Evolutionary conservation across 2,113 vertebrate species (phyloP), one percentile per base, ranked within the genome.

Genomic region (Chloropsis hardwickii): DNA sequence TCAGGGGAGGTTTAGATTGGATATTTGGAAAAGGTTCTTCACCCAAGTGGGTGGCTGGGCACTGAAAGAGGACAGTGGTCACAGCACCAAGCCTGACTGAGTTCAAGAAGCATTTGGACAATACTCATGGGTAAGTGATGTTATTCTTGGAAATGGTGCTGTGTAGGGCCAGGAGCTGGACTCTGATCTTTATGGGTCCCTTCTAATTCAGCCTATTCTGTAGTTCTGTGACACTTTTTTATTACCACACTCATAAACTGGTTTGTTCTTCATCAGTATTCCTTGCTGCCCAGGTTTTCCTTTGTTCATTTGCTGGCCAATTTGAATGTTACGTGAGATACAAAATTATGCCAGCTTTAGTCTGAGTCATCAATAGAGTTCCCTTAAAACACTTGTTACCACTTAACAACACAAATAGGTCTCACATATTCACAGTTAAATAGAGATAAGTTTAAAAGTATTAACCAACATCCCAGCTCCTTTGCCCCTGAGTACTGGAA

Each of bases 41-140:
- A 53, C 8, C 8, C 16, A 25, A 37, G 4, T 21, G 17, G 8
- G 8, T 35, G 4, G 1, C 0, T 42, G 25, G 2, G 12, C 16
- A 21, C 13, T 17, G 29, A 19, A 66, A 42, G 6, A 31, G 29
- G 12, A 24, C 14, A 66, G 16, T 35, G 21, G 8, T 57, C 31
- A 25, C 10, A 21, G 20, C 31, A 50, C 6, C 29, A 42, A 40
- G 8, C 2, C 51, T 9, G 35, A 14, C 20, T 57, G 44, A 86
- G 5, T 14, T 42, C 31, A 50, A 42, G 21, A 42, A 42, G 17
- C 1, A 1, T 35, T 58, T 76, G 31, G 7, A 31, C 4, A 58
- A 18, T 35, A 0, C 31, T 35, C 21, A 35, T 11, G 11, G 9
- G 11, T 6, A 12, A 1, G 0, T 35, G 4, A 13, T 50, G 7